Evolutionary conservation across 2,888 invertebrate genomes (phyloP).

Genomic region (Copidosoma aretas): DNA sequence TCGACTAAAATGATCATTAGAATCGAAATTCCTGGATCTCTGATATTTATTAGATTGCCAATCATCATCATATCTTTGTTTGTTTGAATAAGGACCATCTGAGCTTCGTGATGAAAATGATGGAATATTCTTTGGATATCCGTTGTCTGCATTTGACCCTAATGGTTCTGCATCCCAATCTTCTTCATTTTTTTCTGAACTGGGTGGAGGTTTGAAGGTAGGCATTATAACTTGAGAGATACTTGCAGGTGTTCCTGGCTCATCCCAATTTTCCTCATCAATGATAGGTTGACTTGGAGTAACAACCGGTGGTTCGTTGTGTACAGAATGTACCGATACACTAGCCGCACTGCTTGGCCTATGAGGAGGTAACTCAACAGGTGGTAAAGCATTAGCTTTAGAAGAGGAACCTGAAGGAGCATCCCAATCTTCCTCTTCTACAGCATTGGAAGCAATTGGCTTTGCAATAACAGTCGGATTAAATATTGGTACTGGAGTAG

Average conservation of each 20-base stretch:
- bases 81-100: constrained; percentile 16
- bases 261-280: constrained; percentile 33
- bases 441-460: not conserved
- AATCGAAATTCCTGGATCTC: constrained; percentile 19
- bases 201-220: not conserved
- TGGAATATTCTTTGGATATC: constrained; percentile 19
- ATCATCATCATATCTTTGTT: constrained; percentile 33
- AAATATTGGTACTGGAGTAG: constrained; percentile 14
- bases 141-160: constrained; percentile 8
- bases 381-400: not conserved
- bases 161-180: constrained; percentile 4
- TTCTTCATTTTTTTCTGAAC: not conserved
- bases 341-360: constrained; percentile 12
- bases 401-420: not conserved
- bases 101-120: constrained; percentile 11
- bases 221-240: not conserved
- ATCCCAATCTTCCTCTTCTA: constrained; percentile 27
- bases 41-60: constrained; percentile 26
- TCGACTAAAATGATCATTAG: constrained; percentile 22
- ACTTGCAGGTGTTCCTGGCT: not conserved
- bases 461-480: no score
- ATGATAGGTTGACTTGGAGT: not conserved
- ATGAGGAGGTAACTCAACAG: constrained; percentile 15
- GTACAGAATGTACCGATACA: not conserved
- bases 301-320: not conserved